These are phyloP conservation scores for Craniophora ligustri DNA, from an alignment of 2,888 invertebrate species.

Conservation along the genomic window DNA sequence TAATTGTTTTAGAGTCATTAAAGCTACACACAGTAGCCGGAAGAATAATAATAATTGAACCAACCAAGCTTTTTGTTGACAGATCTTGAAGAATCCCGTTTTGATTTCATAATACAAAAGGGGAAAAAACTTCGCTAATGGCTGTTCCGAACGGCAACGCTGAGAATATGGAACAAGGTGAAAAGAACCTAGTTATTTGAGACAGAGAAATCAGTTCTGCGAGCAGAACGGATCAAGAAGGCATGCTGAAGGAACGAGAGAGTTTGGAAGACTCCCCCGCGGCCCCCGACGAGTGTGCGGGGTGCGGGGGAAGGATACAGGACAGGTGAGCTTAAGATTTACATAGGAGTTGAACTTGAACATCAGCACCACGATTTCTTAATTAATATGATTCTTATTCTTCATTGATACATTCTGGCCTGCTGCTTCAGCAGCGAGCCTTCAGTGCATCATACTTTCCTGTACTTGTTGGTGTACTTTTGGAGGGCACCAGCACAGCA, in stretches of 20 bases:
- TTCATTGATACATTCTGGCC: too few species aligned
- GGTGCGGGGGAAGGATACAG: conserved; percentile 90
- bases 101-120: conserved; percentile 46
- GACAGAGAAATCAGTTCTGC: conserved; percentile 70
- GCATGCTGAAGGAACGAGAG: conserved; percentile 92
- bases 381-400: neutral
- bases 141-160: conserved; percentile 59
- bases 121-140: conserved; percentile 60
- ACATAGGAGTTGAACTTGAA: conserved; percentile 12
- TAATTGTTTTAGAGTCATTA: neutral
- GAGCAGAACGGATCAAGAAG: conserved; percentile 67
- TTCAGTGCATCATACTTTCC: too few species aligned
- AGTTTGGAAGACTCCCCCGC: conserved; percentile 84
- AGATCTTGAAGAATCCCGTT: conserved; percentile 50
- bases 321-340: conserved; percentile 80
- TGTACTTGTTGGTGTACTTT: too few species aligned
- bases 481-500: too few species aligned
- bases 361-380: neutral
- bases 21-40: neutral
- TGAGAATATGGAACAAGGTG: conserved; percentile 56
- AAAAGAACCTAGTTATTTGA: conserved; percentile 78
- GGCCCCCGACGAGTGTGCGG: conserved; percentile 88
- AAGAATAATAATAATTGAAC: conserved; percentile 31
- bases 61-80: conserved; percentile 46
- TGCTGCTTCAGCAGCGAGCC: too few species aligned